phyloP scores from a whole-genome alignment of 2,797 vertebrate genomes.

The Heterohyrax brucei region DNA sequence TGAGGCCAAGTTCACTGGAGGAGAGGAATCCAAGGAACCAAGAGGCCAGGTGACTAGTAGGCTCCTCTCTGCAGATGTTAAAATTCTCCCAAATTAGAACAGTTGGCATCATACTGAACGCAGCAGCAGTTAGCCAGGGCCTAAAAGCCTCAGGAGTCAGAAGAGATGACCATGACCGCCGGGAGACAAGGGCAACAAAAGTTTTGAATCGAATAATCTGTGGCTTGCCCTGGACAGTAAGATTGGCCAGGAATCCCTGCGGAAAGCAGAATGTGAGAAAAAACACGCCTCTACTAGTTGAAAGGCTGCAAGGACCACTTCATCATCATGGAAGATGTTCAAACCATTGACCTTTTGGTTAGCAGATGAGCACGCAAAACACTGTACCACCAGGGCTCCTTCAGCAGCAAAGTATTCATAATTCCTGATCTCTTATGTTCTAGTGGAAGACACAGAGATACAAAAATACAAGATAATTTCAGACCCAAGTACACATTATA shows the following conservation, averaged over 20 bases:
- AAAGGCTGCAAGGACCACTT: neutral
- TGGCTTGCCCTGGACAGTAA: neutral
- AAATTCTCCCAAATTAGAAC: neutral
- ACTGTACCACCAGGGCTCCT: too few relatives aligned
- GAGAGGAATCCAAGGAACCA: neutral
- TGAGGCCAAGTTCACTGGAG: neutral
- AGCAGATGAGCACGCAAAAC: too few relatives aligned
- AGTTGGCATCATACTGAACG: neutral
- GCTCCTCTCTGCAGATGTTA: neutral
- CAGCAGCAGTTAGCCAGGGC: neutral
- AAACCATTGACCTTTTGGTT: too few relatives aligned
- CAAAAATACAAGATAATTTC: neutral
- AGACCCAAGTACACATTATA: neutral
- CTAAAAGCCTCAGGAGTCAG: neutral
- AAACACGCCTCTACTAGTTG: too few relatives aligned
- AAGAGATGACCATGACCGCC: neutral
- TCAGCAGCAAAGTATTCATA: neutral
- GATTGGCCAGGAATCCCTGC: rapidly evolving
- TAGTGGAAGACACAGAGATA: neutral
- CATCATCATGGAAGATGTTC: neutral
- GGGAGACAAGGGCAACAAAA: neutral
- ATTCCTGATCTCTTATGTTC: neutral
- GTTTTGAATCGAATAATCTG: neutral
- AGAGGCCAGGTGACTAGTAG: neutral
- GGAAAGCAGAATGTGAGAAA: neutral